A percentile compares a stretch with the other conserved stretches of the same genome.
Evolutionary conservation across 2,888 invertebrate species (phyloP).

Genomic region (Monopis laevigella): DNA sequence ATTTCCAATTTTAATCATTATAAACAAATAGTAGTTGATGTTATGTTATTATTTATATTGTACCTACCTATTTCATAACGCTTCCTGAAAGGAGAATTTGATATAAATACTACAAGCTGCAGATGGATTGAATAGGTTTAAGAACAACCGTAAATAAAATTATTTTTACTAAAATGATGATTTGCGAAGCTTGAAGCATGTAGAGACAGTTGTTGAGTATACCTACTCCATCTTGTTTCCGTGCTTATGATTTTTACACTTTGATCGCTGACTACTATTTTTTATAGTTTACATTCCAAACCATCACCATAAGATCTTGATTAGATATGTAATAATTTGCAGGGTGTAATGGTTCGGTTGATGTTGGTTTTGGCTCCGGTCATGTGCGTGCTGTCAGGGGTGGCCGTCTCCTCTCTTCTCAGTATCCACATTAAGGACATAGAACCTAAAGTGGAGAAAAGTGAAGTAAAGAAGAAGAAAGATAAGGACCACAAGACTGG

Average conservation of each 20-base stretch:
- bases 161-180: conserved; percentile 41
- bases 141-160: no score
- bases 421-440: conserved; percentile 87
- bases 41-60: no score
- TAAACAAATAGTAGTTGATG: no score
- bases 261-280: conserved; percentile 72
- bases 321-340: no score
- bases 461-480: conserved; percentile 68
- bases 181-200: conserved; percentile 43
- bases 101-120: no score
- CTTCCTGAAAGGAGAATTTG: no score
- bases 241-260: conserved; percentile 65
- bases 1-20: no score
- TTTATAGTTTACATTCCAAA: not conserved
- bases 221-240: conserved; percentile 39
- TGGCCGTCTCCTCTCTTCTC: conserved; percentile 88
- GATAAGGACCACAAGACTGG: conserved; percentile 79
- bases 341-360: conserved; percentile 99
- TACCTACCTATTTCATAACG: no score
- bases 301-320: no score
- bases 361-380: conserved; percentile 98
- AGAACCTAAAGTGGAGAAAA: conserved; percentile 74
- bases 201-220: conserved; percentile 43
- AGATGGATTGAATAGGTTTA: no score
- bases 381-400: conserved; percentile 97